A percentile compares a stretch with the other conserved stretches of the same genome.
These are phyloP conservation scores for Peromyscus californicus DNA, from an alignment of 2,113 vertebrate genomes.

Conservation along the genomic window DNA sequence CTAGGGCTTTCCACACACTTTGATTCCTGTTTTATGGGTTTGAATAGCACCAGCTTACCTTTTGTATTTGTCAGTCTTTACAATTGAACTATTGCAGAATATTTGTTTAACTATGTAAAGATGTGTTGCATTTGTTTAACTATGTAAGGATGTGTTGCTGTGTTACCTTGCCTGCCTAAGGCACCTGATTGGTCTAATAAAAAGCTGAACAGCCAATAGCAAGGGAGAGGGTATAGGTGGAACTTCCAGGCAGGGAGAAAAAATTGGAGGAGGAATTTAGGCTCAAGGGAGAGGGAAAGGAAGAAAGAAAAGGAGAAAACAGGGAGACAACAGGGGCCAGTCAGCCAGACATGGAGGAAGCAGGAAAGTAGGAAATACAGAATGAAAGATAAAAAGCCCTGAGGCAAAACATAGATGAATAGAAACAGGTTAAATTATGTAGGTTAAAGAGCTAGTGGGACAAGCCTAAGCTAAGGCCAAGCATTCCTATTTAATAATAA, in stretches of 20 bases:
- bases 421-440: not conserved
- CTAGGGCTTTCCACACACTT: slow-evolving; percentile 9
- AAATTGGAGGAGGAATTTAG: not conserved
- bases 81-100: not conserved
- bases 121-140: not conserved
- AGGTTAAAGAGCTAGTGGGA: not conserved
- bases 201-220: not conserved
- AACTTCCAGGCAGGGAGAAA: not conserved
- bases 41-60: slow-evolving; percentile 12
- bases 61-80: slow-evolving; percentile 23
- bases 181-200: not conserved
- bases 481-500: no score
- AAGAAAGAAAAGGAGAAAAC: not conserved
- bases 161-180: not conserved
- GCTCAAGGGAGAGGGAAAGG: not conserved
- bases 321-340: no score
- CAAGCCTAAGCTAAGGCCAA: no score
- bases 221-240: not conserved
- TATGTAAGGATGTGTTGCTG: not conserved
- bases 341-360: not conserved
- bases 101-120: not conserved
- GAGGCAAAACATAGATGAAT: not conserved
- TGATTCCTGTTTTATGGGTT: slow-evolving; percentile 17
- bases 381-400: not conserved
- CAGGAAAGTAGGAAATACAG: not conserved